phyloP scores from a whole-genome alignment of 2,888 invertebrate genomes.

The Heliconius sara region DNA sequence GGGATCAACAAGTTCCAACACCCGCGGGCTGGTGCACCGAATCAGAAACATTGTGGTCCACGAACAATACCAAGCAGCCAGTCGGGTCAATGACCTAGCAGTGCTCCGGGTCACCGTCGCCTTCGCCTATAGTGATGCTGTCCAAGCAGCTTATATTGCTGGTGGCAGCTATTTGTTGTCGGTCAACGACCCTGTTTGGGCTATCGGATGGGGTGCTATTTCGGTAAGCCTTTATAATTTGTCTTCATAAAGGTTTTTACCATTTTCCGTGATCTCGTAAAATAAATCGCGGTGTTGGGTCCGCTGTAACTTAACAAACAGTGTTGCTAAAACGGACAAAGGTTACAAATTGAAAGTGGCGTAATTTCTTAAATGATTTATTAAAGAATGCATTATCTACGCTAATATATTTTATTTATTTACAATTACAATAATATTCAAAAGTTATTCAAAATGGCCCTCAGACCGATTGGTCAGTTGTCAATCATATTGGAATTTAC shows the following conservation, averaged over 20 bases:
- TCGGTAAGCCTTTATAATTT: conserved; percentile 54
- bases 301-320: too few species aligned
- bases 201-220: conserved; percentile 70
- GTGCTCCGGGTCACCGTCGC: conserved; percentile 60
- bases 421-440: too few species aligned
- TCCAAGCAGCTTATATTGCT: conserved; percentile 59
- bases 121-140: conserved; percentile 53
- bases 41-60: conserved; percentile 61
- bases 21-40: conserved; percentile 60
- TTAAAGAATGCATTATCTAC: too few species aligned
- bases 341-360: too few species aligned
- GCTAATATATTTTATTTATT: too few species aligned
- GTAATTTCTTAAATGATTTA: too few species aligned
- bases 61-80: conserved; percentile 56
- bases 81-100: conserved; percentile 61
- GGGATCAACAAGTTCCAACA: conserved; percentile 60
- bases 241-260: background rate
- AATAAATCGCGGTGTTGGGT: too few species aligned
- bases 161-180: conserved; percentile 58
- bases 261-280: too few species aligned
- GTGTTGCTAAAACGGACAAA: too few species aligned
- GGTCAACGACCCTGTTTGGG: conserved; percentile 57
- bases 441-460: too few species aligned
- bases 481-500: too few species aligned
- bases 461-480: too few species aligned